Base-by-base conservation (phyloP, 2,888 invertebrate genomes). In the Ceraclea dissimilis region DNA sequence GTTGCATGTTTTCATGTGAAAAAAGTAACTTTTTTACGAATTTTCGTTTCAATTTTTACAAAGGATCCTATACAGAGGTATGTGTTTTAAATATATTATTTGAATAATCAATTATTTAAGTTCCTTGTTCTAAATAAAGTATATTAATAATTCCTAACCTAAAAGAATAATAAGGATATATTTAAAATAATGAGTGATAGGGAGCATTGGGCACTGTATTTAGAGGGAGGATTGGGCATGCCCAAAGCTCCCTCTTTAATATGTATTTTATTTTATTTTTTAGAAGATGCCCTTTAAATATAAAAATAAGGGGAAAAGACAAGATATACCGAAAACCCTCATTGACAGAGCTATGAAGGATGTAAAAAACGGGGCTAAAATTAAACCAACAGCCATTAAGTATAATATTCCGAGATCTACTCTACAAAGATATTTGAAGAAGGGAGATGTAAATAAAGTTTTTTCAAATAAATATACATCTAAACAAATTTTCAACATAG, bases 361-460 rank as follows among this genome's bases (percentile, higher is more conserved):
- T 18, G 46, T 17, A 19, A 19, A 46, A 46, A 19, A 11, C 8
- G 46, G 46, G 19, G 46, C 46, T 20, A 46, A 46, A 46, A 46
- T 46, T 46, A 46, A 46, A 46, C 46, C 46, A 46, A 46, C 46
- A 4, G 46, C 46, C 46, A 18, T 17, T 2, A 46, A 46, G 13
- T 46, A 43, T 46, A 46, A 46, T 46, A 46, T 46, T 46, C 46
- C 46, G 18, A 46, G 46, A 19, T 46, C 46, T 11, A 46, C 46
- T 46, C 46, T 46, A 17, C 46, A 19, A 18, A 46, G 46, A 46
- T 13, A 46, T 46, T 19, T 46, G 16, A 46, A 46, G 13, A 46
- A 46, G 46, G 46, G 46, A 46, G 46, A 46, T 17, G 46, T 46
- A 19, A 46, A 46, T 19, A 46, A 46, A 46, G 20, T 20, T 46